phyloP scores from a whole-genome alignment of 2,888 invertebrate species.

The Lepidochrysops patricia region DNA sequence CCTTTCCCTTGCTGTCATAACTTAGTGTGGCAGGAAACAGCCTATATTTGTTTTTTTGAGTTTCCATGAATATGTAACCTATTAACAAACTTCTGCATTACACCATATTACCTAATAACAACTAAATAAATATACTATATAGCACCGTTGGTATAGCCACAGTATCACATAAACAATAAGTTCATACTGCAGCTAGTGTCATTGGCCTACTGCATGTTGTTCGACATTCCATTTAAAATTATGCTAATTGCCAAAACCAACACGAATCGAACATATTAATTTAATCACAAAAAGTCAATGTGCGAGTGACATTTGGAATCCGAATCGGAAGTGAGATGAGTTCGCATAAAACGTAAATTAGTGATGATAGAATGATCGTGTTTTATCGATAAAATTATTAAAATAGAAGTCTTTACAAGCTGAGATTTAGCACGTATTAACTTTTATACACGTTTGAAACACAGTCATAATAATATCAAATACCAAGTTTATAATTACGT shows the following conservation, averaged over 20 bases:
- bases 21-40: too few species aligned
- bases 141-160: neutral
- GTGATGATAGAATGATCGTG: neutral
- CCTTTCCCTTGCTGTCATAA: too few species aligned
- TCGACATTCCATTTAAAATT: neutral
- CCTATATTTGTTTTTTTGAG: too few species aligned
- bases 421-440: too few species aligned
- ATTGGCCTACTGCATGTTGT: slow-evolving; percentile 3
- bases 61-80: too few species aligned
- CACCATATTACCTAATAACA: too few species aligned
- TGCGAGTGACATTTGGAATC: slow-evolving; percentile 5
- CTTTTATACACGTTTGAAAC: too few species aligned
- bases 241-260: slow-evolving; percentile 4
- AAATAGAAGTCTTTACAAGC: too few species aligned
- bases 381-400: neutral
- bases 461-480: too few species aligned
- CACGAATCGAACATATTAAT: neutral
- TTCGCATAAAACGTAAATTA: neutral
- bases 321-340: slow-evolving; percentile 2
- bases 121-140: neutral
- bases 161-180: neutral
- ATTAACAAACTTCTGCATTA: too few species aligned
- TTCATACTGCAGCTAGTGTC: slow-evolving; percentile 3
- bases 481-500: too few species aligned
- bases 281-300: neutral